Conservation (phyloP, 2,888 invertebrate genomes). For the Tenthredo distinguenda region DNA sequence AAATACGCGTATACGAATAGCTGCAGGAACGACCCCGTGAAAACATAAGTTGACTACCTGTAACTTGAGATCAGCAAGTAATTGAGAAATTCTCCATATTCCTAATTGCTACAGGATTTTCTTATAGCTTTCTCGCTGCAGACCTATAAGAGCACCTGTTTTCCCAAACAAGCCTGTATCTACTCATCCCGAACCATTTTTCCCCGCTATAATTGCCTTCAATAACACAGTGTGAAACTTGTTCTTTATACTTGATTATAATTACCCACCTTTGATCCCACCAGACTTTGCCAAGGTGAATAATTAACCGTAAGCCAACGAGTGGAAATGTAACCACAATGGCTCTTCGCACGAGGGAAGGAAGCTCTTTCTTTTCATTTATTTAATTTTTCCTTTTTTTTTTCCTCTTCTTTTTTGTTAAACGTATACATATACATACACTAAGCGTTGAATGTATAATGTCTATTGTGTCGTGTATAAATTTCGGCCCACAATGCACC, state of each 20-base stretch:
- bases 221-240: conserved; percentile 10
- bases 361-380: background rate
- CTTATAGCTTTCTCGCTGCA: background rate
- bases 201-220: background rate
- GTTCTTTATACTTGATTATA: background rate
- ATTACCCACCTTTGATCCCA: background rate
- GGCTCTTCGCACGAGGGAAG: background rate
- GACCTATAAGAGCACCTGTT: background rate
- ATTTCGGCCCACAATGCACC: conserved; percentile 46
- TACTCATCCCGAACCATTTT: background rate
- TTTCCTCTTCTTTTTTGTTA: background rate
- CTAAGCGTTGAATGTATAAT: conserved; percentile 45
- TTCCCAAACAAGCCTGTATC: background rate
- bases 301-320: conserved; percentile 25
- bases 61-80: conserved; percentile 22
- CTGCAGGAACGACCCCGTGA: background rate
- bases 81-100: conserved; percentile 24
- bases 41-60: background rate
- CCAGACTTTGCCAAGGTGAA: background rate
- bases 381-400: too few species aligned
- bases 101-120: background rate
- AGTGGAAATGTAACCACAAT: background rate
- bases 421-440: background rate
- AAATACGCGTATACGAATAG: background rate
- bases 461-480: conserved; percentile 46